Evolutionary conservation across 2,888 invertebrate genomes (phyloP).

Genomic region (Aphodius granarius): DNA sequence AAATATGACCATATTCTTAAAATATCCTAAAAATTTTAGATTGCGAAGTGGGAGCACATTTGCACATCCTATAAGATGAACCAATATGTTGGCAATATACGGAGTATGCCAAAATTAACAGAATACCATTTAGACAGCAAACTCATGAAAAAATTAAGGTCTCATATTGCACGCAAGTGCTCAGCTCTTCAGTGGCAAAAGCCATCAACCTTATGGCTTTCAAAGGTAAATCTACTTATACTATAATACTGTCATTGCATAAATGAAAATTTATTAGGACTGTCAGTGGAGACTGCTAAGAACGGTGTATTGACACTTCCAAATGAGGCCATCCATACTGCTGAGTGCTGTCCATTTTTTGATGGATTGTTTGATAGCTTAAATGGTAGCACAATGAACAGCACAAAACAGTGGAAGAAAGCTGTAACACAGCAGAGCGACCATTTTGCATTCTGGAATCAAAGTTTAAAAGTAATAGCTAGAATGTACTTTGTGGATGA

Average conservation of each 20-base stretch:
- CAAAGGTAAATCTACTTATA: background rate
- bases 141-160: constrained; percentile 29
- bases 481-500: background rate
- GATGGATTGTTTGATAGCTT: background rate
- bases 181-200: constrained; percentile 19
- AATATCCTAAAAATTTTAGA: background rate
- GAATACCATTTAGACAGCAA: constrained; percentile 27
- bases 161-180: constrained; percentile 25
- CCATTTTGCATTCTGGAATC: background rate
- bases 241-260: background rate
- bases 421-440: background rate
- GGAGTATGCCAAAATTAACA: constrained; percentile 24
- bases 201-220: constrained; percentile 18
- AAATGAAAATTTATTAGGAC: background rate
- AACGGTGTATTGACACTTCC: background rate
- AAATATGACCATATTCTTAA: background rate
- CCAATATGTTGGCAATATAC: constrained; percentile 16
- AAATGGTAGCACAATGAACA: background rate
- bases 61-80: constrained; percentile 26
- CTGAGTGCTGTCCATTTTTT: constrained; percentile 3
- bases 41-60: constrained; percentile 11
- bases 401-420: background rate
- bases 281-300: background rate
- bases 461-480: background rate
- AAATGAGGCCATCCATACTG: background rate